phyloP scores from a whole-genome alignment of 2,797 vertebrate species.

The Sebastes cheni region DNA sequence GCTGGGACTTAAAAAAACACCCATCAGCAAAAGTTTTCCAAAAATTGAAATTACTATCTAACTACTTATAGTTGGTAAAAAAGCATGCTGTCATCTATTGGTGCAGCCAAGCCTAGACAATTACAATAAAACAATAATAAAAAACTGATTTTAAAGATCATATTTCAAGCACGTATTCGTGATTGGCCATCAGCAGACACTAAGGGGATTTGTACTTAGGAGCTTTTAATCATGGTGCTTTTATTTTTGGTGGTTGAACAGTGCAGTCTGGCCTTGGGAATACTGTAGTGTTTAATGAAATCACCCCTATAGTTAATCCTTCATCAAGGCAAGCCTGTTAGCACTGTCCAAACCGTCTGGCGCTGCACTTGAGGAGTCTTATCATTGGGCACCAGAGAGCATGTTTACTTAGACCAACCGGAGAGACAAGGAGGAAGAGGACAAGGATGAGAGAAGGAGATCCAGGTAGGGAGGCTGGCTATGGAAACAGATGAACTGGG shows the following conservation, averaged over 20 bases:
- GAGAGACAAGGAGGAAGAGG: slow-evolving; percentile 30
- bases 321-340: slow-evolving; percentile 45
- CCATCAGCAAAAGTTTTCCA: neutral
- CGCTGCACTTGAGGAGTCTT: slow-evolving; percentile 54
- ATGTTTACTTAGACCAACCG: slow-evolving; percentile 62
- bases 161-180: slow-evolving; percentile 5
- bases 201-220: slow-evolving; percentile 1
- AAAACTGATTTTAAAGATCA: neutral
- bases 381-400: slow-evolving; percentile 58
- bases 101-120: neutral
- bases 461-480: slow-evolving; percentile 32
- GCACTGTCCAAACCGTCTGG: slow-evolving; percentile 54
- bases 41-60: neutral
- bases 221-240: slow-evolving; percentile 30
- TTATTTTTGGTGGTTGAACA: slow-evolving; percentile 22
- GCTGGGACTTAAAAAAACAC: too few relatives aligned
- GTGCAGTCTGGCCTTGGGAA: slow-evolving; percentile 17
- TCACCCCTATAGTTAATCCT: slow-evolving; percentile 43
- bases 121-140: slow-evolving; percentile 6
- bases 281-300: slow-evolving; percentile 41
- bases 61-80: neutral
- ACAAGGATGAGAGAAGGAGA: slow-evolving; percentile 27
- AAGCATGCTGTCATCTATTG: neutral
- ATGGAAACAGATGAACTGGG: slow-evolving; percentile 62
- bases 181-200: slow-evolving; percentile 11